These are phyloP conservation scores for Rhinoderma darwinii DNA, from an alignment of 2,113 vertebrate genomes.

Conservation along the genomic window DNA sequence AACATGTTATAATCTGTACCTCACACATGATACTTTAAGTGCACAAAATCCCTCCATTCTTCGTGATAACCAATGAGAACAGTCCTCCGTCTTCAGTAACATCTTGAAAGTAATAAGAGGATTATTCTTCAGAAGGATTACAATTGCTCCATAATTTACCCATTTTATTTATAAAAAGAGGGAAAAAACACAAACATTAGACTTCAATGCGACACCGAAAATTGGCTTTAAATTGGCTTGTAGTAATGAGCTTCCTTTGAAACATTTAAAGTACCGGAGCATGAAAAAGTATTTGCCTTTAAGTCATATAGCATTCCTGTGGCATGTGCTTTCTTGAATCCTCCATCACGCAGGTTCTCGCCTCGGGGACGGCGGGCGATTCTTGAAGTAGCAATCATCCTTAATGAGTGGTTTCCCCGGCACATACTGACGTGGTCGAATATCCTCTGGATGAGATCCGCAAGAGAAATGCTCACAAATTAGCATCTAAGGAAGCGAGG, in stretches of 20 bases:
- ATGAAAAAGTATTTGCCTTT: constrained; percentile 65
- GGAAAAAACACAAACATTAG: not conserved
- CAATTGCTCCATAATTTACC: constrained; percentile 40
- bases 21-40: not conserved
- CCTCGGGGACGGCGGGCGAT: constrained; percentile 43
- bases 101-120: not conserved
- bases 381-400: constrained; percentile 54
- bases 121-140: constrained; percentile 35
- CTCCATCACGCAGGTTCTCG: constrained; percentile 40
- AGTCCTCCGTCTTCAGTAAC: not conserved
- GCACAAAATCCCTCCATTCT: not conserved
- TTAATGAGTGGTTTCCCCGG: constrained; percentile 40
- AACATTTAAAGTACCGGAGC: constrained; percentile 64
- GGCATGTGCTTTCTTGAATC: constrained; percentile 69
- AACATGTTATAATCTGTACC: not conserved
- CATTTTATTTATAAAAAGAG: constrained; percentile 15
- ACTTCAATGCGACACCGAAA: constrained; percentile 1
- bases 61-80: not conserved
- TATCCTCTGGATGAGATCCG: constrained; percentile 12
- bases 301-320: constrained; percentile 68
- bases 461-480: not conserved
- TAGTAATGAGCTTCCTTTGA: constrained; percentile 61
- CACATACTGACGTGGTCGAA: constrained; percentile 18
- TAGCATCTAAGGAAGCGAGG: not conserved
- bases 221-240: constrained; percentile 16